Conservation (phyloP, 2,797 vertebrate genomes). For the Melanotaenia pygmaea region DNA sequence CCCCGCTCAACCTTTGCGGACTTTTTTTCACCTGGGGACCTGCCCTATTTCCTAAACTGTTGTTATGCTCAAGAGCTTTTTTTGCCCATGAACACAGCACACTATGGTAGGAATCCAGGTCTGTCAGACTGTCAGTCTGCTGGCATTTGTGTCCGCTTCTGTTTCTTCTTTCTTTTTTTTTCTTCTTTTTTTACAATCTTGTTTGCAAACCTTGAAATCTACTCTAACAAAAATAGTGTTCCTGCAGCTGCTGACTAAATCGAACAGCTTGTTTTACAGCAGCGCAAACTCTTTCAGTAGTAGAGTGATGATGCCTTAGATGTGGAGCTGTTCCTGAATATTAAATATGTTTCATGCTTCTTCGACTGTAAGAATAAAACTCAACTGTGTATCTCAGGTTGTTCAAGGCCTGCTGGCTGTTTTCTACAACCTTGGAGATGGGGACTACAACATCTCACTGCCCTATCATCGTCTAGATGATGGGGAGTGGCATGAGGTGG, state of each 20-base stretch:
- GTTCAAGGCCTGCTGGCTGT: conserved; percentile 84
- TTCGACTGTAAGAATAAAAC: conserved; percentile 5
- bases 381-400: conserved; percentile 69
- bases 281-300: conserved; percentile 1
- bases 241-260: conserved; percentile 25
- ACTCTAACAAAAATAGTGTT: conserved; percentile 11
- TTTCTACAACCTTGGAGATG: conserved; percentile 91
- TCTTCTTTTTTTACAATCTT: conserved; percentile 23
- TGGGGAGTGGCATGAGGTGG: conserved; percentile 88
- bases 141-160: conserved; percentile 40
- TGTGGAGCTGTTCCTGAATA: neutral
- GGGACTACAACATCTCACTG: conserved; percentile 85
- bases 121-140: conserved; percentile 36
- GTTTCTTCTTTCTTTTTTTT: conserved; percentile 31
- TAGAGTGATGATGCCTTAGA: neutral
- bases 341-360: neutral
- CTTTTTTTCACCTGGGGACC: conserved; percentile 38
- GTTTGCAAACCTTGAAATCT: conserved; percentile 24
- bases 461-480: conserved; percentile 83
- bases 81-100: conserved; percentile 35
- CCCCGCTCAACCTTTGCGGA: conserved; percentile 29
- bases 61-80: conserved; percentile 52
- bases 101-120: conserved; percentile 34
- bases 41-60: conserved; percentile 57
- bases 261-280: conserved; percentile 3